These are phyloP conservation scores for Catagonus wagneri DNA, from an alignment of 2,113 vertebrate species.

Conservation along the genomic window DNA sequence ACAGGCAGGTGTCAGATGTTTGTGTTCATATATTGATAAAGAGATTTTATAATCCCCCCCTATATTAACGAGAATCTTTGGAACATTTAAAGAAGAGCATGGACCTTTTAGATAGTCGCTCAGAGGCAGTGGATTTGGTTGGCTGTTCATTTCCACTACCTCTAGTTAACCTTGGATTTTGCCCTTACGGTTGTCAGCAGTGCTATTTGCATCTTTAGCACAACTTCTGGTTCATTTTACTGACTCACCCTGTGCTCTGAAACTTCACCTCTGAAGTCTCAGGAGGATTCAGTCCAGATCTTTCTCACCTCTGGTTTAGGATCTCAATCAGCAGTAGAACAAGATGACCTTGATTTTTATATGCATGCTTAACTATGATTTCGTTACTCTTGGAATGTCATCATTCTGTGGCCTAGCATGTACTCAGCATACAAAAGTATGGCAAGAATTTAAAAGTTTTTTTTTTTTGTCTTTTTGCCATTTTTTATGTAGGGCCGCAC, in stretches of 20 bases:
- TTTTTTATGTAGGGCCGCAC: too few species aligned
- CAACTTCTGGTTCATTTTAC: conserved; percentile 4
- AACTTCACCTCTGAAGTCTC: conserved; percentile 9
- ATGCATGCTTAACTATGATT: conserved; percentile 53
- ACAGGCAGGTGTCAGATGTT: background rate
- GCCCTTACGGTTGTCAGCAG: background rate
- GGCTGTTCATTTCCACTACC: background rate
- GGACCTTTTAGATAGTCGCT: background rate
- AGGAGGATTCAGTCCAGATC: conserved; percentile 17
- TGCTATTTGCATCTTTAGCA: conserved; percentile 13
- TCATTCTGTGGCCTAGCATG: background rate
- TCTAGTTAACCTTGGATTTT: conserved; percentile 36
- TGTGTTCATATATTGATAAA: background rate
- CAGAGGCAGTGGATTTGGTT: background rate
- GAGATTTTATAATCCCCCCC: background rate
- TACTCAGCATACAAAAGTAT: conserved; percentile 26
- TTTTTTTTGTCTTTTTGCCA: too few species aligned
- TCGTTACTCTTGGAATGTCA: conserved; percentile 55
- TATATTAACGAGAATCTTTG: background rate
- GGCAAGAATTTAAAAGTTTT: conserved; percentile 32
- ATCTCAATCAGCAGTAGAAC: background rate
- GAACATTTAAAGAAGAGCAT: background rate
- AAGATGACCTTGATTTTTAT: conserved; percentile 56
- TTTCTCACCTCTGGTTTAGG: conserved; percentile 54
- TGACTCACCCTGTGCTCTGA: conserved; percentile 39